Base-by-base conservation (phyloP, 2,113 vertebrate species). In the Potamarius usumacintae region DNA sequence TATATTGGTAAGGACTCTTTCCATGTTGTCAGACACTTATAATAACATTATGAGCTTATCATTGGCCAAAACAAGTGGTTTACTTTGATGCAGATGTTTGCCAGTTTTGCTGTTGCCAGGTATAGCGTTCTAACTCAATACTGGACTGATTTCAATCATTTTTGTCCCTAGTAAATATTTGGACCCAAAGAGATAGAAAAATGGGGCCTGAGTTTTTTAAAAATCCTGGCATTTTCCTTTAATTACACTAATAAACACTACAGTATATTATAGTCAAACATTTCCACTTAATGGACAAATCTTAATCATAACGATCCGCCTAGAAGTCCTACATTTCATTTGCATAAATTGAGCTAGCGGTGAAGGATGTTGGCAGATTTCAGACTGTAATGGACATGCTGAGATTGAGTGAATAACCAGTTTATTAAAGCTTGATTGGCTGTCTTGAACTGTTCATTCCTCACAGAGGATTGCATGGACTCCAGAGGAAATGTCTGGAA, bases 341-440 rank as follows among this genome's bases (percentile, higher is more conserved):
- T 86, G 62, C 69, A 72, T 85, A 78, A 83, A 83, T n/a, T 74
- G 30, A 78, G 79, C 62, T 42, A 86, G 86, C 50, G 50, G 57
- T 62, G 76, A 83, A 77, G 50, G 62, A 79, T 58, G 69, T 77
- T 78, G 53, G 34, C 2, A 60, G 42, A 34, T 34, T 27, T 53
- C 74, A 77, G 67, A 90, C 74, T 77, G 74, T 88, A 80, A 82
- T 82, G 27, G n/a, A 78, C 88, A 62, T 65, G 55, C 52, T 83
- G 83, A 86, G 77, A 74, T 74, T 87, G 80, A 89, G 74, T 83
- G 83, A 65, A 84, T 80, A 84, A 83, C 80, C 60, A 69, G 69
- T 86, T 86, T 85, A 71, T 81, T 77, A 79, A 88, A 50, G 60
- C 76, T 82, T 74, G 84, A 63, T 85, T 78, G 84, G 42, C 60